A percentile compares a stretch with the other conserved stretches of the same genome.
These are phyloP conservation scores for Drosophila mettleri DNA, from an alignment of 2,888 invertebrate species.

Conservation along the genomic window DNA sequence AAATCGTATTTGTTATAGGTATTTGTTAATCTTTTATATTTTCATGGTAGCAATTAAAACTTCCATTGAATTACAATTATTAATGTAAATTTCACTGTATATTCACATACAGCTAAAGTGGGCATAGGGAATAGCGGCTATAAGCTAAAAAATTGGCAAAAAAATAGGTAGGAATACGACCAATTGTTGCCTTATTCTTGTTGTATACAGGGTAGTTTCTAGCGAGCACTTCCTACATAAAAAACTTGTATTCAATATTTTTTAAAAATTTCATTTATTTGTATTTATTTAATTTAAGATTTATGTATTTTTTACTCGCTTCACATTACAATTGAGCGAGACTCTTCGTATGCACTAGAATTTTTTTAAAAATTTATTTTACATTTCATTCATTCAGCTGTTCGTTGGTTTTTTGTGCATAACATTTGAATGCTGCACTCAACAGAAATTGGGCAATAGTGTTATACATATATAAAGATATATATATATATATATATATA, in stretches of 20 bases:
- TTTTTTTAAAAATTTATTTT: neutral
- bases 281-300: neutral
- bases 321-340: neutral
- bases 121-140: too few species aligned
- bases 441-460: constrained; percentile 1
- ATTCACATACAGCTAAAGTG: too few species aligned
- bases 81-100: too few species aligned
- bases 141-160: too few species aligned
- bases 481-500: neutral
- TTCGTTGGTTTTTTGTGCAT: neutral
- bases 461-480: too few species aligned
- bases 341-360: neutral
- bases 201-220: neutral
- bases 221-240: neutral
- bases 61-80: too few species aligned
- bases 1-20: too few species aligned
- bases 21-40: too few species aligned
- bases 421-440: constrained; percentile 5
- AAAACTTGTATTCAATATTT: neutral
- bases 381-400: neutral
- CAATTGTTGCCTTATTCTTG: too few species aligned
- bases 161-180: too few species aligned
- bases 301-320: neutral
- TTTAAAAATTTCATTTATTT: neutral
- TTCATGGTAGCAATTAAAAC: too few species aligned